Conservation (phyloP, 2,113 vertebrate genomes). For the Megaceryle maxima region DNA sequence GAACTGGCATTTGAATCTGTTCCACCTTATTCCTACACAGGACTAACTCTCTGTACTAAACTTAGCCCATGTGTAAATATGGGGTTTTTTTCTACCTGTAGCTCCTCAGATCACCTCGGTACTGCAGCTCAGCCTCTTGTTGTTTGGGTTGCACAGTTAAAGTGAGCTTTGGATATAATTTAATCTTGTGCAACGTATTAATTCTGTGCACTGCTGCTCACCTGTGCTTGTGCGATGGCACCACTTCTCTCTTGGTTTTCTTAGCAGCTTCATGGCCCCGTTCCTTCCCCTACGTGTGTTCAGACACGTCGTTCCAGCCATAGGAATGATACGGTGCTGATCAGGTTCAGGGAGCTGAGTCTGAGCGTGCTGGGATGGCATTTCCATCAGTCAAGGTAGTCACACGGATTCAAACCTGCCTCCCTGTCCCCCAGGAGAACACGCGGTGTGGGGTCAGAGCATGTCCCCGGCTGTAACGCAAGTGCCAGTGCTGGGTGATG, state of each 20-base stretch:
- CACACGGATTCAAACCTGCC: neutral
- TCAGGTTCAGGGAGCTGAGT: neutral
- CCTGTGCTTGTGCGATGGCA: neutral
- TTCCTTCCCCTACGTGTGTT: neutral
- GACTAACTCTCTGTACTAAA: neutral
- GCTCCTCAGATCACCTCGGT: neutral
- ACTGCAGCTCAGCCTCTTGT: neutral
- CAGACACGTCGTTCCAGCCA: neutral
- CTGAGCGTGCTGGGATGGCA: neutral
- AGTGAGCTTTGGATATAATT: neutral
- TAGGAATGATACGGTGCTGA: neutral
- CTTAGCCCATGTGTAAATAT: neutral
- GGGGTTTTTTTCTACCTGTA: neutral
- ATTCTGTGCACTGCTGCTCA: neutral
- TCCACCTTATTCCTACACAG: neutral
- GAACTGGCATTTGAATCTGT: neutral
- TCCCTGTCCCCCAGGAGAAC: neutral
- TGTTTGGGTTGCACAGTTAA: neutral
- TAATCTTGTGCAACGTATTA: neutral
- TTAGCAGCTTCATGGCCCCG: neutral
- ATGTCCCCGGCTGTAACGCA: rapidly evolving
- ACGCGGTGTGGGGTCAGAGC: neutral
- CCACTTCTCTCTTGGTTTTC: neutral
- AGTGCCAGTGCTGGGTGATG: rapidly evolving
- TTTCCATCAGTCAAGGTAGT: neutral